phyloP scores from a whole-genome alignment of 2,113 vertebrate species.

The Ageneiosus marmoratus region DNA sequence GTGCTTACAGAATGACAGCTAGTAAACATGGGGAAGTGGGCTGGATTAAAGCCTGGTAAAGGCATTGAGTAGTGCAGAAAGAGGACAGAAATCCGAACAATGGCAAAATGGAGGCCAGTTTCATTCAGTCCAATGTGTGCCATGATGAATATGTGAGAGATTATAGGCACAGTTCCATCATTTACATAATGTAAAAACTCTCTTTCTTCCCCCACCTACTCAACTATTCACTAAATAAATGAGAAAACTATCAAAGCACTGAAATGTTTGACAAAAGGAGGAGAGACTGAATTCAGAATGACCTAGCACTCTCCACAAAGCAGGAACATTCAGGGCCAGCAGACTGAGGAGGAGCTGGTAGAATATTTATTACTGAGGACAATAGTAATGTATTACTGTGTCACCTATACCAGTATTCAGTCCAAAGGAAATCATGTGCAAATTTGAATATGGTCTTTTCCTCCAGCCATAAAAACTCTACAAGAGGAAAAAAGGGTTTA shows the following conservation, averaged over 20 bases:
- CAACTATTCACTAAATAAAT: constrained; percentile 81
- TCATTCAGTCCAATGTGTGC: constrained; percentile 72
- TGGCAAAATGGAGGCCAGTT: constrained; percentile 69
- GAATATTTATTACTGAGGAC: constrained; percentile 79
- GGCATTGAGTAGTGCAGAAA: constrained; percentile 65
- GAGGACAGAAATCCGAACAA: constrained; percentile 67
- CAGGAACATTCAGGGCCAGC: constrained; percentile 71
- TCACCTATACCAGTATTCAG: constrained; percentile 73
- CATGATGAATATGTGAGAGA: constrained; percentile 76
- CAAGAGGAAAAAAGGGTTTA: constrained; percentile 25
- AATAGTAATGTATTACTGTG: constrained; percentile 79
- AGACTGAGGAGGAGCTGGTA: constrained; percentile 73
- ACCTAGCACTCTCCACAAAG: constrained; percentile 72
- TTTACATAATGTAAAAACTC: constrained; percentile 80
- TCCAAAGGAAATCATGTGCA: constrained; percentile 63
- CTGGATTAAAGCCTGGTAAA: constrained; percentile 68
- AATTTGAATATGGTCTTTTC: constrained; percentile 61
- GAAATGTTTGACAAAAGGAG: constrained; percentile 76
- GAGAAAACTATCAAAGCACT: constrained; percentile 76
- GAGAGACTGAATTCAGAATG: constrained; percentile 72
- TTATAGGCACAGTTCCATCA: constrained; percentile 73
- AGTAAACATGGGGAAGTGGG: constrained; percentile 70
- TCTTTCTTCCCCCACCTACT: constrained; percentile 55
- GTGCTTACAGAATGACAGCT: constrained; percentile 69
- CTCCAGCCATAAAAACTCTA: constrained; percentile 58